Percentiles rank a stretch among this genome's conserved stretches.
phyloP scores from a whole-genome alignment of 2,113 vertebrate species.

The Elachura formosa region DNA sequence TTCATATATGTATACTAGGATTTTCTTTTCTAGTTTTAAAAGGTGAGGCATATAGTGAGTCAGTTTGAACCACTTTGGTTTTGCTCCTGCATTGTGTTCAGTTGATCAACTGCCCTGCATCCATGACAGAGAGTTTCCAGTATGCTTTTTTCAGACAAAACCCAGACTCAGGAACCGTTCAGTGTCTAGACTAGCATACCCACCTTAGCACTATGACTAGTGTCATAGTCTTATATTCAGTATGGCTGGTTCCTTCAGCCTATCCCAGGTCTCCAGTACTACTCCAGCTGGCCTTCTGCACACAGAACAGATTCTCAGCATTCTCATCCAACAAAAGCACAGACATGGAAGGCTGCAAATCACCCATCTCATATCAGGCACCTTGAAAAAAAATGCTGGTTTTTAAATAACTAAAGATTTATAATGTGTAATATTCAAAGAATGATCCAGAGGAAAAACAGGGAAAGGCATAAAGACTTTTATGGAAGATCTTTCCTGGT shows the following conservation, averaged over 20 bases:
- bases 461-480: neutral
- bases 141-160: neutral
- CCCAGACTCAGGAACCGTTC: neutral
- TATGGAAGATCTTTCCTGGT: neutral
- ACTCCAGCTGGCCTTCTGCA: neutral
- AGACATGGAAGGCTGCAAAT: neutral
- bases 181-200: neutral
- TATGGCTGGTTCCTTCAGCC: neutral
- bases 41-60: neutral
- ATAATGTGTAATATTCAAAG: neutral
- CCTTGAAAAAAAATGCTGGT: neutral
- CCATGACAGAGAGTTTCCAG: neutral
- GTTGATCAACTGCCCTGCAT: neutral
- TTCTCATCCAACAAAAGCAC: neutral
- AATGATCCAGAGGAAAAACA: neutral
- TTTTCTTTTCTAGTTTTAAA: neutral
- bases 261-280: neutral
- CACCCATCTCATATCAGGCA: neutral
- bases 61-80: neutral
- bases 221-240: neutral
- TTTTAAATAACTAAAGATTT: neutral
- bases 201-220: neutral
- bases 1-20: neutral
- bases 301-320: neutral
- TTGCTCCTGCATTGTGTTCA: neutral